A percentile compares a stretch with the other conserved stretches of the same genome.
Evolutionary conservation across 92 coral and sea anemone species (phyloP).

Genomic region (Porites lobata): DNA sequence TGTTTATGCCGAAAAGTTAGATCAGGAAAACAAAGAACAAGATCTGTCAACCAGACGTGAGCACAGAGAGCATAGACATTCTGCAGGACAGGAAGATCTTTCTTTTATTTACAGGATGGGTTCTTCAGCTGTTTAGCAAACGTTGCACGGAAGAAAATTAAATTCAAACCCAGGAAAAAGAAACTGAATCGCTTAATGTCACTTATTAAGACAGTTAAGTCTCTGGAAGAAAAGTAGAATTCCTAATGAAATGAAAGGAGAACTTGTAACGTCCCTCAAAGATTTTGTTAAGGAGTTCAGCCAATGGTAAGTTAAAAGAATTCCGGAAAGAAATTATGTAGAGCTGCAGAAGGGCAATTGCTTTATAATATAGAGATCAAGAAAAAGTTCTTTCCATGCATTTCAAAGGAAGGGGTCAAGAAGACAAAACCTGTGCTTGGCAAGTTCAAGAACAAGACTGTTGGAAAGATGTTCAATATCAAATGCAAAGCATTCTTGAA

Average conservation of each 20-base stretch:
- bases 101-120: neutral
- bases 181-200: conserved; percentile 5
- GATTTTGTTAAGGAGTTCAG: conserved; percentile 14
- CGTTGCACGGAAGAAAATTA: conserved; percentile 16
- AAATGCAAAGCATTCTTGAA: conserved; percentile 49
- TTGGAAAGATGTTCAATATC: conserved; percentile 27
- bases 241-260: conserved; percentile 3
- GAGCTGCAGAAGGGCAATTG: conserved; percentile 21
- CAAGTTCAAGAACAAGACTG: conserved; percentile 15
- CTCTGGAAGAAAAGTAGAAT: conserved; percentile 27
- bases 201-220: conserved; percentile 11
- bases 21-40: neutral
- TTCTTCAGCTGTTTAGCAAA: conserved; percentile 14
- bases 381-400: neutral
- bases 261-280: conserved; percentile 1
- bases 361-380: conserved; percentile 18
- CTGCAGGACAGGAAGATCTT: neutral
- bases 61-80: too few relatives aligned
- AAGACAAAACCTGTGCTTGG: conserved; percentile 19
- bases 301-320: conserved; percentile 3
- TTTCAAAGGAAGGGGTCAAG: neutral
- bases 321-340: conserved; percentile 13
- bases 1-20: conserved; percentile 16
- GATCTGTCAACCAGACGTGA: too few relatives aligned
- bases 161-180: conserved; percentile 13